Evolutionary conservation across 2,888 invertebrate genomes (phyloP), one percentile per base, ranked within the genome.

Genomic region (Leucoma salicis): DNA sequence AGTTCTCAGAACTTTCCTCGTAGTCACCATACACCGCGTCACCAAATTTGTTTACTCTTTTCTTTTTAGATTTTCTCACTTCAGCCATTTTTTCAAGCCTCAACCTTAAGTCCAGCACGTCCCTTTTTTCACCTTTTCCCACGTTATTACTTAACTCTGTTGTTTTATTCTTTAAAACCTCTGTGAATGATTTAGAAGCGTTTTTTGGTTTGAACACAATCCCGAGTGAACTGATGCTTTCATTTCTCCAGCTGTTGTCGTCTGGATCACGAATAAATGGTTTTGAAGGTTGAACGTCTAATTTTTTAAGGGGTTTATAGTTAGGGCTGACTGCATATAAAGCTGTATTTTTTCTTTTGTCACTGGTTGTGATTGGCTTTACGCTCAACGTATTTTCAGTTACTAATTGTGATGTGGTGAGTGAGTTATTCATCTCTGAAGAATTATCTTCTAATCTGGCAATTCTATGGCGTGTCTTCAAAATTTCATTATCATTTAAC

Each of bases 201-300:
- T 85, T 86, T 48, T 84, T 87, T 0, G 85, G 79, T 53, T 88
- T 88, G 45, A 87, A 88, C 11, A 88, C 87, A n/a, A 89, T 88
- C 15, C 89, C 89, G 25, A 86, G 46, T 3, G 84, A 86, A 51
- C 82, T 88, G 31, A 89, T 77, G 48, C 89, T 88, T 65, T 88
- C 86, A 47, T 88, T 89, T 63, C 89, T 76, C 89, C 89, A 89
- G 46, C 85, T 87, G 43, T 87, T 87, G 46, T 89, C 89, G 39
- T 89, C 88, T 0, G 88, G 89, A 40, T 89, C 76, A 57, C 87
- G 63, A 12, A 82, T 57, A 39, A 80, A 79, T 2, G 65, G 70
- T 48, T 84, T 87, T 1, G 75, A 65, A 4, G 82, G 75, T 51
- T 78, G 78, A 0, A 87, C 74, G 34, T 87, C 87, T 25, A 88